phyloP scores from a whole-genome alignment of 2,888 invertebrate genomes.

The Bhutanitis thaidina region DNA sequence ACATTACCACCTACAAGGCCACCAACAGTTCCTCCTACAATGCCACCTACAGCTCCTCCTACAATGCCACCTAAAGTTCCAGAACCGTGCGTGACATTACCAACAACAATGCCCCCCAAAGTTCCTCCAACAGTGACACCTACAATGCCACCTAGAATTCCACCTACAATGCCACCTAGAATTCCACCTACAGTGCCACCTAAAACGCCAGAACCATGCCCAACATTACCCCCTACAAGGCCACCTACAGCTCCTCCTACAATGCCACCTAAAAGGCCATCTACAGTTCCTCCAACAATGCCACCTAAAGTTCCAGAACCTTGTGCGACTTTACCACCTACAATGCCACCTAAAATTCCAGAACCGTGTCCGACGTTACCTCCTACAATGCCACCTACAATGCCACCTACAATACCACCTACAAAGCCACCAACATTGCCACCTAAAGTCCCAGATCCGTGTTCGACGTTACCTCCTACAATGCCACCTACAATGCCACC shows the following conservation, averaged over 20 bases:
- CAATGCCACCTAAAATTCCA: neutral
- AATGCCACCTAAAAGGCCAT: neutral
- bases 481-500: neutral
- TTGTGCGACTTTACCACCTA: neutral
- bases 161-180: constrained; percentile 1
- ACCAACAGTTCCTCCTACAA: constrained; percentile 1
- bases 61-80: neutral
- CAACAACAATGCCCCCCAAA: neutral
- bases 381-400: neutral
- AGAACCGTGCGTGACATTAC: neutral
- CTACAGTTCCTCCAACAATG: neutral
- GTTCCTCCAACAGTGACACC: neutral
- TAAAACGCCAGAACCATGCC: neutral
- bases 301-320: neutral
- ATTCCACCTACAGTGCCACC: neutral
- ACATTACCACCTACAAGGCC: neutral
- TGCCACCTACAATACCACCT: neutral
- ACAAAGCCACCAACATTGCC: neutral
- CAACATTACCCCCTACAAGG: neutral
- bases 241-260: neutral
- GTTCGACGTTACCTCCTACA: neutral
- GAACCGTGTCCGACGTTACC: neutral
- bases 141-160: neutral
- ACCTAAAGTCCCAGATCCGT: neutral
- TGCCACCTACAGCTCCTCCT: neutral